phyloP scores from a whole-genome alignment of 37 sponge, comb jelly and placozoan species.

The Mnemiopsis leidyi region DNA sequence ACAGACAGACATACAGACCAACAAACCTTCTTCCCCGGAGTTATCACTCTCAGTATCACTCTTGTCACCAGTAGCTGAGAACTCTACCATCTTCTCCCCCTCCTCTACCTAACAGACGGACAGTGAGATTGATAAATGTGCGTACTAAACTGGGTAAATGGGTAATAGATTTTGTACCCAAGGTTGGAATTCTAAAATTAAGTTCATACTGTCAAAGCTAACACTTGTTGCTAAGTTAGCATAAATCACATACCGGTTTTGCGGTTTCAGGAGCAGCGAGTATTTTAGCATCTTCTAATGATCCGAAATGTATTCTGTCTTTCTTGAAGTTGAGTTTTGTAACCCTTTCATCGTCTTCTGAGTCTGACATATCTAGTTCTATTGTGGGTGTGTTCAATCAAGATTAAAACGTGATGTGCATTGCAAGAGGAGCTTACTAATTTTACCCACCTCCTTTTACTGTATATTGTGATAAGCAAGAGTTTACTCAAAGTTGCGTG shows the following conservation, averaged over 20 bases:
- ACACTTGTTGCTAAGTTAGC: not conserved
- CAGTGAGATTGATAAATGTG: too few species aligned
- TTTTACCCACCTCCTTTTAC: too few species aligned
- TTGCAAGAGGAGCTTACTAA: too few species aligned
- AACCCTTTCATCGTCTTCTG: constrained; percentile 46
- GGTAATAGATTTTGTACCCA: too few species aligned
- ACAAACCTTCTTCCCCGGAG: not conserved
- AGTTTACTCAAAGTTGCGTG: too few species aligned
- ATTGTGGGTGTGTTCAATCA: too few species aligned
- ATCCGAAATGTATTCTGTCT: constrained; percentile 73
- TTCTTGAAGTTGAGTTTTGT: constrained; percentile 67
- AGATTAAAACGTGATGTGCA: too few species aligned
- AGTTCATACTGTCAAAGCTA: not conserved
- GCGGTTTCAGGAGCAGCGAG: not conserved
- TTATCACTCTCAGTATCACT: not conserved
- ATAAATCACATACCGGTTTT: too few species aligned
- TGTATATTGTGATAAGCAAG: too few species aligned
- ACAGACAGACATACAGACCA: too few species aligned
- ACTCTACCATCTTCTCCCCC: constrained; percentile 23
- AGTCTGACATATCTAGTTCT: constrained; percentile 57
- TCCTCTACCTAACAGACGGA: too few species aligned
- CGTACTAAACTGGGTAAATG: too few species aligned
- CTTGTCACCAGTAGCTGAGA: constrained; percentile 13
- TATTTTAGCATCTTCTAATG: constrained; percentile 70
- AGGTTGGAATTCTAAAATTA: not conserved